A percentile compares a stretch with the other conserved stretches of the same genome.
Evolutionary conservation across 2,888 invertebrate species (phyloP).

Genomic region (Xestia sexstrigata): DNA sequence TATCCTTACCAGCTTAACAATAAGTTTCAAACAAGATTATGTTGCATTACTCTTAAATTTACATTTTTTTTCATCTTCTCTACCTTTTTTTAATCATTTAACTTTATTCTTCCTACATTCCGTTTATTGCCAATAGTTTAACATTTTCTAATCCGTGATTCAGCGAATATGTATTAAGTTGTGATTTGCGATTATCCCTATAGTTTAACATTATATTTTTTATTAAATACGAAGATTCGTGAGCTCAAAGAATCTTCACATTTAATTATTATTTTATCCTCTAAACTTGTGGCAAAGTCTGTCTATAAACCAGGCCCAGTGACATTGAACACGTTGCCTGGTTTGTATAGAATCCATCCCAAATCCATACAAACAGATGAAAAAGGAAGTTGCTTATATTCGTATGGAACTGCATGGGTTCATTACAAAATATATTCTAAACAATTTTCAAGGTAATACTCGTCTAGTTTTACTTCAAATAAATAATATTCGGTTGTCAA

Average conservation of each 20-base stretch:
- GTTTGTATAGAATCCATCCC: constrained; percentile 83
- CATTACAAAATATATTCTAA: constrained; percentile 68
- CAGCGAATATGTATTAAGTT: constrained; percentile 89
- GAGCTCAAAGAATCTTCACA: constrained; percentile 88
- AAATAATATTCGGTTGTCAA: constrained; percentile 78
- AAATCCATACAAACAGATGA: constrained; percentile 87
- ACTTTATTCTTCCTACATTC: constrained; percentile 73
- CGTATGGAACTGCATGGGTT: constrained; percentile 88
- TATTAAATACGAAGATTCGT: constrained; percentile 86
- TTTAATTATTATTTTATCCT: constrained; percentile 78
- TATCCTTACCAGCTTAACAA: constrained; percentile 87
- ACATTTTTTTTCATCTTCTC: constrained; percentile 80
- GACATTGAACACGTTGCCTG: constrained; percentile 61
- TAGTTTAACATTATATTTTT: constrained; percentile 75
- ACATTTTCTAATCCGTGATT: constrained; percentile 80
- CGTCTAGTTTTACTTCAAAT: constrained; percentile 64
- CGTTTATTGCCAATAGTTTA: constrained; percentile 87
- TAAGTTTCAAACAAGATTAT: constrained; percentile 88
- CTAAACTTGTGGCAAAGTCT: constrained; percentile 79
- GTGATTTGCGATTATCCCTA: constrained; percentile 89
- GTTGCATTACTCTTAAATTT: constrained; percentile 84
- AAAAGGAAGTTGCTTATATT: constrained; percentile 89
- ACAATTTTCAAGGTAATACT: constrained; percentile 72
- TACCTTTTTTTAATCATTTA: constrained; percentile 78
- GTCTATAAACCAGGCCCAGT: constrained; percentile 59